A percentile compares a stretch with the other conserved stretches of the same genome.
phyloP scores from a whole-genome alignment of 2,797 vertebrate genomes.

The Perodicticus potto region DNA sequence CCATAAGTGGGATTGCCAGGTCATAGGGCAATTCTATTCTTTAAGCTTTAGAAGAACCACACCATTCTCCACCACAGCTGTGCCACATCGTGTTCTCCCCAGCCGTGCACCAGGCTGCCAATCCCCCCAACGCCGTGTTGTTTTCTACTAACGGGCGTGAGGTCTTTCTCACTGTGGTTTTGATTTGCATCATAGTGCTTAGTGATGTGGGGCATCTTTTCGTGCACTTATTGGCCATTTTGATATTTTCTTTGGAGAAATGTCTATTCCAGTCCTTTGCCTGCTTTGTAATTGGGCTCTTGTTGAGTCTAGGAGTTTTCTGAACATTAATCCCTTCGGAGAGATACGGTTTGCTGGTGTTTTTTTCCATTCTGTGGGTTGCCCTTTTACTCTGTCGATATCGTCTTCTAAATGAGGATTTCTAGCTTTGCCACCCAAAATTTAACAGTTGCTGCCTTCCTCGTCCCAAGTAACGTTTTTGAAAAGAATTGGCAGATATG shows the following conservation, averaged over 20 bases:
- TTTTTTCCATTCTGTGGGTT: background rate
- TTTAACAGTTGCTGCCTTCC: background rate
- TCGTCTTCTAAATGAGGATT: background rate
- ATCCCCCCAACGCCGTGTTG: accelerated
- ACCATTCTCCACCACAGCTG: background rate
- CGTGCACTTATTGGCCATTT: background rate
- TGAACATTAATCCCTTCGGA: no score
- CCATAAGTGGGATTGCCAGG: background rate
- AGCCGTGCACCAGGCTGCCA: accelerated
- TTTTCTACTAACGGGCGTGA: background rate
- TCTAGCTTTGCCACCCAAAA: background rate
- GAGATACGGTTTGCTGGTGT: background rate
- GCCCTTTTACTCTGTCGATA: background rate
- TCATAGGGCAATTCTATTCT: accelerated
- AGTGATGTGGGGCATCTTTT: background rate
- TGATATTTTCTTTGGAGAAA: background rate
- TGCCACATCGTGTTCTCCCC: background rate
- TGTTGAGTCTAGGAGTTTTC: background rate
- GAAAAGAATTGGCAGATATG: background rate
- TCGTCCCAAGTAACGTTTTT: background rate
- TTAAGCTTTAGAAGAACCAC: background rate
- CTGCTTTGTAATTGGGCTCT: background rate
- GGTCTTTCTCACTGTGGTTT: background rate
- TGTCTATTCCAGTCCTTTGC: background rate
- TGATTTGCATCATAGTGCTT: background rate